These are phyloP conservation scores for Cataglyphis altisquamis DNA, from an alignment of 2,888 invertebrate species.

Conservation along the genomic window DNA sequence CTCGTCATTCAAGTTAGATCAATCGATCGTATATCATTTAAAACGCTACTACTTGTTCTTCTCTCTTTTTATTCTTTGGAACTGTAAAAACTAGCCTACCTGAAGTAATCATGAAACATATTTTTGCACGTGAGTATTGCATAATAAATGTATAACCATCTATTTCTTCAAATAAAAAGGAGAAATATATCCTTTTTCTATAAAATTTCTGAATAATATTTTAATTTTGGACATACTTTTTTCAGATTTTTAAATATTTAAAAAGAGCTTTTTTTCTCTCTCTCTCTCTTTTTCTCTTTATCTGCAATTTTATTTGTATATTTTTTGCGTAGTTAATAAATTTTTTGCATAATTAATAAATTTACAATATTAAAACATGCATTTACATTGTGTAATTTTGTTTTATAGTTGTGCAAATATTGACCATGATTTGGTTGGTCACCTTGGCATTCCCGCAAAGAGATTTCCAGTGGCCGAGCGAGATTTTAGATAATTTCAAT, in stretches of 20 bases:
- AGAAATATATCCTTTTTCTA: neutral
- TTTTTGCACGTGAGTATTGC: constrained; percentile 28
- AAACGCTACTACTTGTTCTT: neutral
- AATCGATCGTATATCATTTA: neutral
- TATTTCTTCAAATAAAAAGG: neutral
- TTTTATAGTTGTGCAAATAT: constrained; percentile 35
- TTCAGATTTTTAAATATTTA: neutral
- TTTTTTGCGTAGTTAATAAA: neutral
- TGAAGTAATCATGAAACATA: constrained; percentile 28
- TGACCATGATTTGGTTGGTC: constrained; percentile 38
- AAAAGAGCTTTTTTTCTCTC: neutral
- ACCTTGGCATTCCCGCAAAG: constrained; percentile 51
- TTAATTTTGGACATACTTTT: neutral
- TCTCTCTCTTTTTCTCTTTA: too few species aligned
- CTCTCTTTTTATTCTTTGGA: neutral
- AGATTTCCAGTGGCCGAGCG: neutral
- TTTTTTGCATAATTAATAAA: neutral
- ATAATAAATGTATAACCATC: neutral
- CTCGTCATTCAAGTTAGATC: neutral
- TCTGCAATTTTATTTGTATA: neutral
- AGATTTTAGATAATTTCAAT: neutral
- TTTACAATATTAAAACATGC: neutral
- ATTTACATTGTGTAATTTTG: neutral
- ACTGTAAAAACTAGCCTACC: neutral
- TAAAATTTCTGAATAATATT: neutral